phyloP scores from a whole-genome alignment of 2,888 invertebrate species.

The Syritta pipiens region DNA sequence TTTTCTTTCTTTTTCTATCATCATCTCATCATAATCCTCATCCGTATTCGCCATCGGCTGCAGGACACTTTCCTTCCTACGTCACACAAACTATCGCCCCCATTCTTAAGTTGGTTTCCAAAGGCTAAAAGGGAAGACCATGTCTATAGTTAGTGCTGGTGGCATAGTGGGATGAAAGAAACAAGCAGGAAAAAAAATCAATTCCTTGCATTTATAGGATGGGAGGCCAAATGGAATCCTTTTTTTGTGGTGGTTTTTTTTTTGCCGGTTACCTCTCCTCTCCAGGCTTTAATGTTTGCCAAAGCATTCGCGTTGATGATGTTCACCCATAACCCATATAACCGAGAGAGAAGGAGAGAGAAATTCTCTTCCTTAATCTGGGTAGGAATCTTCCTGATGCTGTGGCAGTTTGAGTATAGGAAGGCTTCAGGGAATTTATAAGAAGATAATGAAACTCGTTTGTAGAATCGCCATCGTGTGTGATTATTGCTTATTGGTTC shows the following conservation, averaged over 20 bases:
- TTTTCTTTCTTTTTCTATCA: conserved; percentile 1
- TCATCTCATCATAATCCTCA: conserved; percentile 50
- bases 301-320: conserved; percentile 30
- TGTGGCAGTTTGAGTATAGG: conserved; percentile 9
- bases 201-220: conserved; percentile 56
- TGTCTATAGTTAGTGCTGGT: not conserved
- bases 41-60: conserved; percentile 45
- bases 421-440: conserved; percentile 11
- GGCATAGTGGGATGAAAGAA: not conserved
- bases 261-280: conserved; percentile 4
- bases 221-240: conserved; percentile 42
- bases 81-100: conserved; percentile 54
- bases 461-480: conserved; percentile 28
- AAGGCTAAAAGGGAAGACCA: conserved; percentile 26
- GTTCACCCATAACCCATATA: conserved; percentile 61
- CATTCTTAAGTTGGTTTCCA: conserved; percentile 36
- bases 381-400: conserved; percentile 32
- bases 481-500: conserved; percentile 44
- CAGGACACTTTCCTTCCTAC: conserved; percentile 55
- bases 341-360: conserved; percentile 21
- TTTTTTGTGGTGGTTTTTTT: conserved; percentile 47
- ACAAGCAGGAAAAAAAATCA: conserved; percentile 41
- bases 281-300: conserved; percentile 39
- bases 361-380: conserved; percentile 44
- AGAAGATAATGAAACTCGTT: conserved; percentile 51